phyloP scores from a whole-genome alignment of 2,888 invertebrate genomes.

The Hypomecis punctinalis region DNA sequence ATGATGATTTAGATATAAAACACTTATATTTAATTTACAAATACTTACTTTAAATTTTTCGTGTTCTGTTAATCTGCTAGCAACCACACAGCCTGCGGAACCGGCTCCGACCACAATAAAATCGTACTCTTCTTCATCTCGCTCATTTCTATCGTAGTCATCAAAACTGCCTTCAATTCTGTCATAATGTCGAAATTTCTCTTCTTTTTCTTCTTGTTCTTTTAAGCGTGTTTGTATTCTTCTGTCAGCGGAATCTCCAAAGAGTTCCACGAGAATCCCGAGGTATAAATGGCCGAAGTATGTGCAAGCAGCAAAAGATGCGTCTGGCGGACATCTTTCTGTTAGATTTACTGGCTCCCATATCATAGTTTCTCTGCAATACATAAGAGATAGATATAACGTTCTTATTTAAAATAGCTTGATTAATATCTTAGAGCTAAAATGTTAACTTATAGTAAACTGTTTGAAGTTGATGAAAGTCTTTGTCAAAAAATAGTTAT shows the following conservation, averaged over 20 bases:
- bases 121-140: conserved; percentile 56
- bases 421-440: too few species aligned
- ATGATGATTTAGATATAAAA: too few species aligned
- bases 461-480: too few species aligned
- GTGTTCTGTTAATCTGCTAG: conserved; percentile 61
- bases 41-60: conserved; percentile 59
- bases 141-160: conserved; percentile 3
- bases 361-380: conserved; percentile 44
- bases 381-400: not conserved
- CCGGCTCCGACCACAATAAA: conserved; percentile 73
- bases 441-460: too few species aligned
- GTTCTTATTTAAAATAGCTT: too few species aligned
- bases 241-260: conserved; percentile 56
- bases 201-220: conserved; percentile 1
- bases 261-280: conserved; percentile 58
- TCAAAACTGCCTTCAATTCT: conserved; percentile 5
- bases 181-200: not conserved
- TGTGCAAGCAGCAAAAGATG: conserved; percentile 58
- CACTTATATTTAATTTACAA: too few species aligned
- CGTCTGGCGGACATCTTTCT: conserved; percentile 51
- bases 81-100: conserved; percentile 65
- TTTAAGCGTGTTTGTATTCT: conserved; percentile 39
- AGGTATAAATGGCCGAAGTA: conserved; percentile 61
- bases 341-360: conserved; percentile 57
- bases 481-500: too few species aligned